Evolutionary conservation across 2,113 vertebrate species (phyloP), one percentile per base, ranked within the genome.

Genomic region (Pedetes capensis): DNA sequence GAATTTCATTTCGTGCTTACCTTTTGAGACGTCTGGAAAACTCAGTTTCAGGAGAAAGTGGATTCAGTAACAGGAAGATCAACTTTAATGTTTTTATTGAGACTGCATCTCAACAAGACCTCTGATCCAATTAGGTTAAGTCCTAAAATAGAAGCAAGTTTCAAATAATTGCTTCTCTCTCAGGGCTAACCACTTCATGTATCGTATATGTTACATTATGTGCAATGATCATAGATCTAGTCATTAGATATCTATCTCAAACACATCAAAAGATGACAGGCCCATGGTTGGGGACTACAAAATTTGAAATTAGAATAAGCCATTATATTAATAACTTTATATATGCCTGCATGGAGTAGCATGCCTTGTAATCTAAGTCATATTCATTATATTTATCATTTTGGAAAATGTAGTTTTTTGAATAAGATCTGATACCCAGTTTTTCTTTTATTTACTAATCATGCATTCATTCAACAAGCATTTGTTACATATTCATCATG

Each of bases 1-100:
- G 95, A 82, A 94, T 97, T 97, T 98, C 79, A 85, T 44, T 96
- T 93, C 83, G 49, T 49, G 42, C 64, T 96, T 85, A 93, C 85
- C 68, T 44, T 84, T 93, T 95, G 78, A 94, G 89, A 92, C 89
- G 57, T n/a, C 44, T 87, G 39, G 74, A 84, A 37, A 44, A 76
- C 4, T 23, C 1, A 37, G 27, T 87, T 94, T 94, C 44, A 96
- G n/a, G 14, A 82, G 92, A 87, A 47, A 75, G 92, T 76, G 39
- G 68, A 74, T 96, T 96, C 64, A 86, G 27, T 76, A 89, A 59
- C 10, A 86, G 68, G 6, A 37, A 72, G 10, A 12, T 10, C 29
- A 29, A 97, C 96, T 96, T 96, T 81, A 96, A 68, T 71, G 68
- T 90, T 95, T 97, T 81, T 95, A 3, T 87, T 87, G 82, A 97